phyloP scores from a whole-genome alignment of 2,797 vertebrate genomes.

The Rhadinocentrus ornatus region DNA sequence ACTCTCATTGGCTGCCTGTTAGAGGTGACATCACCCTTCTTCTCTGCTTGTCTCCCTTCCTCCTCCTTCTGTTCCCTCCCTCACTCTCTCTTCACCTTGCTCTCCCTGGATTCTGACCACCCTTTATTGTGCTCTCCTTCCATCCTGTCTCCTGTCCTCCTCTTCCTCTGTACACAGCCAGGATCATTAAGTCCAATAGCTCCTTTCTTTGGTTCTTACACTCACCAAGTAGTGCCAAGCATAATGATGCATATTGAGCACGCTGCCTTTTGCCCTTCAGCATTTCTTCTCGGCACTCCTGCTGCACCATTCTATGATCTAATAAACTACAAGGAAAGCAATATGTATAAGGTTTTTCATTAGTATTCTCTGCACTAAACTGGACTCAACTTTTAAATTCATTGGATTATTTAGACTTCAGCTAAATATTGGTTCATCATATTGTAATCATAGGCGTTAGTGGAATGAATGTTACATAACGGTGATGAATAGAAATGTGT shows the following conservation, averaged over 20 bases:
- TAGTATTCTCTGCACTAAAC: slow-evolving; percentile 24
- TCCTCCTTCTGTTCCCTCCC: slow-evolving; percentile 54
- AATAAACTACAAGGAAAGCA: slow-evolving; percentile 43
- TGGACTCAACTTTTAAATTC: slow-evolving; percentile 54
- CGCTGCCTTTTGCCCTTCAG: slow-evolving; percentile 25
- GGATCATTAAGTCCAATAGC: slow-evolving; percentile 48
- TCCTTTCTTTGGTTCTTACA: slow-evolving; percentile 24
- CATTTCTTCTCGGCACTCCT: slow-evolving; percentile 21
- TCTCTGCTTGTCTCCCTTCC: slow-evolving; percentile 65
- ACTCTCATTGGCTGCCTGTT: slow-evolving; percentile 80
- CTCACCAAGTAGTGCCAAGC: slow-evolving; percentile 44
- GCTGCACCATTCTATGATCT: slow-evolving; percentile 31
- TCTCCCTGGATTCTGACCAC: slow-evolving; percentile 75
- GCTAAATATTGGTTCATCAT: slow-evolving; percentile 48
- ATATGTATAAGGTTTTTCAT: slow-evolving; percentile 33
- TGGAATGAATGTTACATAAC: slow-evolving; percentile 54
- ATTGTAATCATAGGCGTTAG: slow-evolving; percentile 51
- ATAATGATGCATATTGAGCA: slow-evolving; percentile 40
- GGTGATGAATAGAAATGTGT: slow-evolving; percentile 48
- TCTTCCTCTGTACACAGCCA: slow-evolving; percentile 37
- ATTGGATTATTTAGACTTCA: slow-evolving; percentile 22
- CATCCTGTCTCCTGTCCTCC: slow-evolving; percentile 42
- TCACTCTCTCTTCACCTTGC: slow-evolving; percentile 61
- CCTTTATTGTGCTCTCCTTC: slow-evolving; percentile 70
- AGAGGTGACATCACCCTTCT: slow-evolving; percentile 85